Evolutionary conservation across 1,140 invertebrate species (phyloP).

Genomic region (Achatina immaculata): DNA sequence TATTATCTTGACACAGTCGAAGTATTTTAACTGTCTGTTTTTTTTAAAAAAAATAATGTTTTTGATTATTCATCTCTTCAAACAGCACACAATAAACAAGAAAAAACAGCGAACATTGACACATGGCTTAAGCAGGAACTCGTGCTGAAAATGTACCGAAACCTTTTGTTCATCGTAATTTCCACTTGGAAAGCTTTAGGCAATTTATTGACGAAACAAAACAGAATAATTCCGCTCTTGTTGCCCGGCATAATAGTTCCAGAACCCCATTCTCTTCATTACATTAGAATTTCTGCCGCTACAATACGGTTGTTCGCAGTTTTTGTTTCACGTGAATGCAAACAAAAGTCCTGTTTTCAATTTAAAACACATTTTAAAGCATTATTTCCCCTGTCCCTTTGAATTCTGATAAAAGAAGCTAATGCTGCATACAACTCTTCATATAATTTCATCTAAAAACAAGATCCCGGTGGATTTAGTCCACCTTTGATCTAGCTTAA

Average conservation of each 20-base stretch:
- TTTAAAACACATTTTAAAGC: constrained; percentile 14
- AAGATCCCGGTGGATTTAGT: background rate
- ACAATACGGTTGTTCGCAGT: background rate
- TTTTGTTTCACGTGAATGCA: constrained; percentile 11
- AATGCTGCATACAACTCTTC: constrained; percentile 4
- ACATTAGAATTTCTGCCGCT: background rate
- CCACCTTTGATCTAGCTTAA: constrained; percentile 5
- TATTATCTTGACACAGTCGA: too few relatives aligned
- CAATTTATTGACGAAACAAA: background rate
- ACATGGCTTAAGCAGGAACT: too few relatives aligned
- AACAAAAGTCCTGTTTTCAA: background rate
- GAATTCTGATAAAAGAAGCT: background rate
- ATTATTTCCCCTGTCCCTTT: background rate
- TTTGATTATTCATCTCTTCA: too few relatives aligned
- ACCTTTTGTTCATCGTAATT: too few relatives aligned
- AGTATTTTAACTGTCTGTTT: too few relatives aligned
- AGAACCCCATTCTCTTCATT: background rate
- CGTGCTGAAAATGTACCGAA: too few relatives aligned
- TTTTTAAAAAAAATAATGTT: too few relatives aligned
- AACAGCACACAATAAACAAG: too few relatives aligned
- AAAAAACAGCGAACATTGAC: too few relatives aligned
- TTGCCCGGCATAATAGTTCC: background rate
- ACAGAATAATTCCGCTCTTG: background rate
- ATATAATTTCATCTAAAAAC: background rate
- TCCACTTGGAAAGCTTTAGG: too few relatives aligned